A percentile compares a stretch with the other conserved stretches of the same genome.
These are phyloP conservation scores for Stichopus chloronotus DNA, from an alignment of 35 echinoderm and acorn worm genomes.

Conservation along the genomic window DNA sequence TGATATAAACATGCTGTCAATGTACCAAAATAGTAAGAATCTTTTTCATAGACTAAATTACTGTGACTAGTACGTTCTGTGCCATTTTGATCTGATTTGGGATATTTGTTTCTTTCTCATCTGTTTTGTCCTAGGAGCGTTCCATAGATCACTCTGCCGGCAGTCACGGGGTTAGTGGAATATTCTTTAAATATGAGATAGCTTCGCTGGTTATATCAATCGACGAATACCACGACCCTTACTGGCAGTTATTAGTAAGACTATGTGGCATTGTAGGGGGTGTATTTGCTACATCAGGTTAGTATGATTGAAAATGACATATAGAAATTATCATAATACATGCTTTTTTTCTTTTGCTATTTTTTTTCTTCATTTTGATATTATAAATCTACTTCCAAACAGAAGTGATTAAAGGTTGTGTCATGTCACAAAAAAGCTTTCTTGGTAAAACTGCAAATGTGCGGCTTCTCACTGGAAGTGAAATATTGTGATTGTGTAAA, in stretches of 20 bases:
- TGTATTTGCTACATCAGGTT: constrained; percentile 94
- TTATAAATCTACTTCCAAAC: background rate
- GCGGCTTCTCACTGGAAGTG: background rate
- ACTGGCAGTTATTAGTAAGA: constrained; percentile 84
- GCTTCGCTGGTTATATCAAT: constrained; percentile 86
- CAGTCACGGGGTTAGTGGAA: constrained; percentile 84
- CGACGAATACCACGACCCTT: constrained; percentile 85
- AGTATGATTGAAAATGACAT: background rate
- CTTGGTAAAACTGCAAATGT: background rate
- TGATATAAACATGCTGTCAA: too few species aligned
- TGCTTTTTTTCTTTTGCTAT: too few species aligned
- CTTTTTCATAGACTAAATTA: too few species aligned
- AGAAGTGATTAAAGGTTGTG: background rate
- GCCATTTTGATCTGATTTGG: too few species aligned
- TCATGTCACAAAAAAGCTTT: background rate
- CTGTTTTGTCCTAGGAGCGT: constrained; percentile 61
- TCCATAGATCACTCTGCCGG: constrained; percentile 74
- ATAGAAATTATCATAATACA: background rate
- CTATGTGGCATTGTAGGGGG: constrained; percentile 95
- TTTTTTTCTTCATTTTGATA: background rate
- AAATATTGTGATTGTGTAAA: background rate
- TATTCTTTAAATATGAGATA: constrained; percentile 95
- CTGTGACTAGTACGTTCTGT: too few species aligned
- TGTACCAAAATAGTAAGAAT: too few species aligned
- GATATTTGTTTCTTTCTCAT: too few species aligned